These are phyloP conservation scores for Polymixis flavicincta DNA, from an alignment of 2,888 invertebrate species.

Conservation along the genomic window DNA sequence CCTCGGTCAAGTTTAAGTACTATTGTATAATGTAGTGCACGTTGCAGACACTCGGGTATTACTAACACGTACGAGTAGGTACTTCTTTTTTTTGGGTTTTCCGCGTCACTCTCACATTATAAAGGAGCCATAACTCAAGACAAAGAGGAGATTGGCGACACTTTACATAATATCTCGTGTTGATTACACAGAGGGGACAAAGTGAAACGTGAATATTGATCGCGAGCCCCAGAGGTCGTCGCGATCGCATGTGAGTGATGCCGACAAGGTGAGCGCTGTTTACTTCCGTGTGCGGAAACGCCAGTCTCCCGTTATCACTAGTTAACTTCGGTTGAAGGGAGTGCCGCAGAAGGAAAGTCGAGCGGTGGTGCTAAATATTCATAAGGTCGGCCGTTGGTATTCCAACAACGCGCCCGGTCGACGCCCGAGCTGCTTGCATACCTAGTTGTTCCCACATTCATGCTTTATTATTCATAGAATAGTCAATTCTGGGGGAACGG, in stretches of 20 bases:
- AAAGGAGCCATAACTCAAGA: slow-evolving; percentile 20
- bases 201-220: slow-evolving; percentile 64
- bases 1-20: slow-evolving; percentile 64
- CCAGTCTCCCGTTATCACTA: slow-evolving; percentile 78
- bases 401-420: slow-evolving; percentile 81
- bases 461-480: slow-evolving; percentile 65
- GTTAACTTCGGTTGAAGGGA: slow-evolving; percentile 76
- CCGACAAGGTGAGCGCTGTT: slow-evolving; percentile 70
- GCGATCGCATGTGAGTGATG: slow-evolving; percentile 58
- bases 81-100: slow-evolving; percentile 5
- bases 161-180: slow-evolving; percentile 50
- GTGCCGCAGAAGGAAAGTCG: slow-evolving; percentile 84
- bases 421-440: slow-evolving; percentile 78
- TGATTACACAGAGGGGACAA: slow-evolving; percentile 51
- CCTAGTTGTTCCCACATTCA: slow-evolving; percentile 74
- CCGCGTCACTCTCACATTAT: slow-evolving; percentile 12
- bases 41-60: slow-evolving; percentile 31
- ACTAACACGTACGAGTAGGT: slow-evolving; percentile 19
- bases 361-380: slow-evolving; percentile 82
- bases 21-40: slow-evolving; percentile 27
- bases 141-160: slow-evolving; percentile 39
- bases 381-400: slow-evolving; percentile 82
- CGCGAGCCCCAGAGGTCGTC: slow-evolving; percentile 53
- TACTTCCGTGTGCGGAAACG: slow-evolving; percentile 74
- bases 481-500: slow-evolving; percentile 35